Conservation (phyloP, 2,113 vertebrate genomes). For the Saguinus midas region DNA sequence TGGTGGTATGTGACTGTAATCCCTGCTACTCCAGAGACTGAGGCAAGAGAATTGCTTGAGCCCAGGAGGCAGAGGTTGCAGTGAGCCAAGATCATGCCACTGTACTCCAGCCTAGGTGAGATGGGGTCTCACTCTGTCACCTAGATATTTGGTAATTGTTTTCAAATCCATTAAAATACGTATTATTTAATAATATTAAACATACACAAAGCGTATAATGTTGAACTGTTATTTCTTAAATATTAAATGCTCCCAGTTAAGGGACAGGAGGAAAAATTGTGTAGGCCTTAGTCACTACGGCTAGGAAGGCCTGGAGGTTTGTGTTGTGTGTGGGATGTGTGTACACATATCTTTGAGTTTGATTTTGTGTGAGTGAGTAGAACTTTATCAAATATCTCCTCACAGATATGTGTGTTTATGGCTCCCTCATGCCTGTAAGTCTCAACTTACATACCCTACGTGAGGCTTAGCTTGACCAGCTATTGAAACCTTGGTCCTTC, state of each 20-base stretch:
- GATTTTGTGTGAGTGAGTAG: background rate
- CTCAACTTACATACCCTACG: background rate
- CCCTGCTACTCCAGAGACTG: too few species aligned
- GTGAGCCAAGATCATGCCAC: too few species aligned
- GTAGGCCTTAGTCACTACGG: background rate
- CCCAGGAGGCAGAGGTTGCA: too few species aligned
- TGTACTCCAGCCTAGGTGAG: too few species aligned
- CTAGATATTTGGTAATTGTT: too few species aligned
- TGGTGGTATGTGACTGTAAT: too few species aligned
- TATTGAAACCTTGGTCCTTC: background rate
- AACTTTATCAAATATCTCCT: background rate
- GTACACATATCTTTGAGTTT: background rate
- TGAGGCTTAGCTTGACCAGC: background rate
- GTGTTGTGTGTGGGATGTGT: background rate
- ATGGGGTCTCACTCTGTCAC: too few species aligned
- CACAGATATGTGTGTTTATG: background rate
- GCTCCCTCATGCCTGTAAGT: background rate
- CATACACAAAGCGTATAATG: background rate
- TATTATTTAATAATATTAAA: background rate
- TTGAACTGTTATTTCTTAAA: background rate
- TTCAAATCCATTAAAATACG: background rate
- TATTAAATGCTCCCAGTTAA: background rate
- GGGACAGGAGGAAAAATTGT: background rate
- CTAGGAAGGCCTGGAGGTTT: background rate
- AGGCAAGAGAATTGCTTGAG: too few species aligned